Evolutionary conservation across 2,888 invertebrate genomes (phyloP).

Genomic region (Entomobrya proxima): DNA sequence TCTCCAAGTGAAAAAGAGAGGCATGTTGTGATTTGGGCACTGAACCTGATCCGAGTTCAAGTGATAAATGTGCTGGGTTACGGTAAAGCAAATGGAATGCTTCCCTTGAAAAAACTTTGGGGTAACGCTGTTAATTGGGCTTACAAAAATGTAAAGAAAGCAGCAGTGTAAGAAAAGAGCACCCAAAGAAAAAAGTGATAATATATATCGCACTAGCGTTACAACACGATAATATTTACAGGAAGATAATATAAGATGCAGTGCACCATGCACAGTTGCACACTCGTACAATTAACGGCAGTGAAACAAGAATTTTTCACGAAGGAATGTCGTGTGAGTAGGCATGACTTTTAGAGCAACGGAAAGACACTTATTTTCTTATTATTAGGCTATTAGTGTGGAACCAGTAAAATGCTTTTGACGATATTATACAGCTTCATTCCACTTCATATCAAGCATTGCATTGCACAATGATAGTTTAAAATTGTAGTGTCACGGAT

Average conservation of each 20-base stretch:
- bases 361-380: slow-evolving; percentile 19
- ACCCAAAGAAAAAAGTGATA: neutral
- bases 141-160: slow-evolving; percentile 35
- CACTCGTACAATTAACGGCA: neutral
- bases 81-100: slow-evolving; percentile 56
- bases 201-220: neutral
- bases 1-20: slow-evolving; percentile 7
- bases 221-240: no score
- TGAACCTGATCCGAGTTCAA: slow-evolving; percentile 57
- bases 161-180: neutral
- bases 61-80: slow-evolving; percentile 57
- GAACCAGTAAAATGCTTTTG: neutral
- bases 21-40: slow-evolving; percentile 32
- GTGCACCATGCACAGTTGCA: neutral
- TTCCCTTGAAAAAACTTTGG: slow-evolving; percentile 43
- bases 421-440: neutral
- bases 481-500: slow-evolving; percentile 43
- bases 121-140: slow-evolving; percentile 57
- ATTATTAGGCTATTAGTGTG: slow-evolving; percentile 7
- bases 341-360: neutral
- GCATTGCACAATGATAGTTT: neutral
- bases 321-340: neutral
- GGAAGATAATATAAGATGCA: neutral
- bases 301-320: neutral
- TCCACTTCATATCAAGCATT: neutral